These are phyloP conservation scores for Metopolophium dirhodum DNA, from an alignment of 1,140 invertebrate species.

Conservation along the genomic window DNA sequence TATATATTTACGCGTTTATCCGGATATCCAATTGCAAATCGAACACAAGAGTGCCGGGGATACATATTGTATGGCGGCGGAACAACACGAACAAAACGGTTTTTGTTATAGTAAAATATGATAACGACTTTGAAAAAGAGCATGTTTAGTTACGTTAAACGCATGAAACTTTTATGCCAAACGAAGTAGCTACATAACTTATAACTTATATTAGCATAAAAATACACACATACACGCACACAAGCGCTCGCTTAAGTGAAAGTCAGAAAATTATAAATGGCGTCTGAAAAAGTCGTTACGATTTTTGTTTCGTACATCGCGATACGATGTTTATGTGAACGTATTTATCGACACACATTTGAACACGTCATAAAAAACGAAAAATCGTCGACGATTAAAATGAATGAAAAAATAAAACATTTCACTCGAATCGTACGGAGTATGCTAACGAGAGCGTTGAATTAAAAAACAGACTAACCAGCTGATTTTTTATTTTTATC, in stretches of 20 bases:
- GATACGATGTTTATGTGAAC: not conserved
- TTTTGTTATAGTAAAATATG: not conserved
- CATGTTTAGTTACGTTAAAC: not conserved
- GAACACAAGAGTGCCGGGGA: not conserved
- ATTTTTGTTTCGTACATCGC: not conserved
- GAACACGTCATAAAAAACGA: no score
- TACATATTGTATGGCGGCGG: not conserved
- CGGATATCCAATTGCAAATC: not conserved
- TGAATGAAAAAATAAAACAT: no score
- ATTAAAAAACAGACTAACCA: no score
- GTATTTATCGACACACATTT: no score
- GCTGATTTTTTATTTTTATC: no score
- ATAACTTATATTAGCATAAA: conserved; percentile 10
- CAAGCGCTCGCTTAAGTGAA: not conserved
- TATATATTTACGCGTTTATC: not conserved
- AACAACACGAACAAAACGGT: not conserved
- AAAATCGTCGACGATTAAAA: no score
- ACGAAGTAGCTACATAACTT: not conserved
- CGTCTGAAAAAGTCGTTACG: not conserved
- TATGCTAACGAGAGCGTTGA: no score
- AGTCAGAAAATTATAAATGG: not conserved
- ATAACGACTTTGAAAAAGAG: conserved; percentile 21
- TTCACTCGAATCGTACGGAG: no score
- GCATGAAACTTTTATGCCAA: conserved; percentile 1
- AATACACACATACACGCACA: not conserved